Base-by-base conservation (phyloP, 2,797 vertebrate genomes). In the Pseudomugil gertrudae region DNA sequence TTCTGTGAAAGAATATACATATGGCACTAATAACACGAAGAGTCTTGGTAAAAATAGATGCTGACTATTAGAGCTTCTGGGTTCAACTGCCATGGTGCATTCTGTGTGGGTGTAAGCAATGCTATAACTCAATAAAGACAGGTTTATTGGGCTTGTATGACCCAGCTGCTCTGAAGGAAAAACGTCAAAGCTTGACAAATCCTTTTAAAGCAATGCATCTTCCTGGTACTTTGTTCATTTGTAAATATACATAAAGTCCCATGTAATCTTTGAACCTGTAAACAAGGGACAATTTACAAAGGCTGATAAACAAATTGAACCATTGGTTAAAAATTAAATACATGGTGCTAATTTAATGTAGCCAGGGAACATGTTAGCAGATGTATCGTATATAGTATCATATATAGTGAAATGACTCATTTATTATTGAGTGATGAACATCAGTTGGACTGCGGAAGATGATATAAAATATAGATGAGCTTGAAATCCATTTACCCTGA, bases 71-170 rank as follows among this genome's bases (percentile, higher is more conserved):
- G 54, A 70, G 57, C 64, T 59, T 59, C 48, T 11, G 57, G 76
- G 78, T 63, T 78, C 64, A 77, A 69, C 71, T 66, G 70, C 48
- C 56, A 63, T 1, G 30, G 38, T 59, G 51, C 32, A 43, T 59
- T 53, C 63, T 10, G 59, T 9, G 58, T 63, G 64, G 72, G 74
- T 57, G 76, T 67, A 62, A 84, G 71, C 72, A 17, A 70, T 4
- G 23, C 68, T 45, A 62, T 81, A 87, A 88, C 86, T 84, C 52
- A 9, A 80, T 87, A 32, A 72, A 65, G 73, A 69, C 63, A 59
- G 69, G 21, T 85, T 88, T 86, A 87, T 88, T 80, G 65, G 68
- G 40, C 79, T 54, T 57, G 50, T 35, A 19, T 72, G 74, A 69
- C 68, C 78, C n/a, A 3, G 59, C 33, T 48, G 24, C 57, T 60